These are phyloP conservation scores for Gnathonemus echidnorhynchus DNA, from an alignment of 2,113 vertebrate species.

Conservation along the genomic window DNA sequence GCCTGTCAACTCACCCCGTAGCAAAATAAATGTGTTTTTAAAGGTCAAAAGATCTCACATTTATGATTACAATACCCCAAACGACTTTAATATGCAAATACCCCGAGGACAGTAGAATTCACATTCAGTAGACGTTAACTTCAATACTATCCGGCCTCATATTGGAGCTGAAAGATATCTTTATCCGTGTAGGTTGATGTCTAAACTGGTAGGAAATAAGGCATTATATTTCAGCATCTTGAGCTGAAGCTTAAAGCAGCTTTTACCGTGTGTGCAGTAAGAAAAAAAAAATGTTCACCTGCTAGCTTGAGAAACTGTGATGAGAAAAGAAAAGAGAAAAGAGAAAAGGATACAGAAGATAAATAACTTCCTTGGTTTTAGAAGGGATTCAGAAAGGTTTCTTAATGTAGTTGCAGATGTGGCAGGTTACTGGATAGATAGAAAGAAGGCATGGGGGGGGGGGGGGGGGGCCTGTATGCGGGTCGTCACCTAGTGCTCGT, in stretches of 20 bases:
- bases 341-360: neutral
- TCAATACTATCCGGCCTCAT: neutral
- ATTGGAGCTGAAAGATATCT: neutral
- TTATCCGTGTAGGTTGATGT: neutral
- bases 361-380: neutral
- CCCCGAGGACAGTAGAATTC: neutral
- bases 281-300: neutral
- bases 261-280: neutral
- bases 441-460: neutral
- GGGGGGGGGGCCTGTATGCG: neutral
- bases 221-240: neutral
- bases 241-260: neutral
- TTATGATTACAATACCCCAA: neutral
- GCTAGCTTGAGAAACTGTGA: neutral
- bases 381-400: neutral
- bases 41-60: slow-evolving; percentile 3
- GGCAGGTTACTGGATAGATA: neutral
- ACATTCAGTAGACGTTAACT: neutral
- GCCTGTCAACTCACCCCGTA: neutral
- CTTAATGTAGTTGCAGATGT: neutral
- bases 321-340: neutral
- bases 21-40: slow-evolving; percentile 6
- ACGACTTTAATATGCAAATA: neutral
- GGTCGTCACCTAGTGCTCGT: neutral
- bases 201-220: neutral